A percentile compares a stretch with the other conserved stretches of the same genome.
These are phyloP conservation scores for Suncus etruscus DNA, from an alignment of 2,113 vertebrate species.

Conservation along the genomic window DNA sequence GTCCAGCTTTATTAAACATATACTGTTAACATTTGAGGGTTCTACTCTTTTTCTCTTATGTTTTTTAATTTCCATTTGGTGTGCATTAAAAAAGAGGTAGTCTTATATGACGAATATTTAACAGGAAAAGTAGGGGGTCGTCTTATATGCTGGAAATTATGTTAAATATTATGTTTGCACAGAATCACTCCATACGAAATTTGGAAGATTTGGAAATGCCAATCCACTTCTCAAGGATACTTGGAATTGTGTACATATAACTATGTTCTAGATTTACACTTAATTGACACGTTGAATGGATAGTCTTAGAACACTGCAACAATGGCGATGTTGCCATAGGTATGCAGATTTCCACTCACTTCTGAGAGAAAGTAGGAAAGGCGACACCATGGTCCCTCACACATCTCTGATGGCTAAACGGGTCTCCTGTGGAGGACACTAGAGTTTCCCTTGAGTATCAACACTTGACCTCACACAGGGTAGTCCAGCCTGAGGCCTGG, in stretches of 20 bases:
- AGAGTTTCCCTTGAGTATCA: neutral
- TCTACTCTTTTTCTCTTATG: no score
- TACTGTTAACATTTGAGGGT: no score
- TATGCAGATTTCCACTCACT: neutral
- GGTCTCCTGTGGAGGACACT: neutral
- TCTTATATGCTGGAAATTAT: no score
- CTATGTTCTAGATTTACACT: neutral
- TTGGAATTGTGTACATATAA: neutral
- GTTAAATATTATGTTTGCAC: neutral
- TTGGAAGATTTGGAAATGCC: constrained; percentile 8
- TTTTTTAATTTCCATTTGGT: no score
- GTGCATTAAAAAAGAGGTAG: no score
- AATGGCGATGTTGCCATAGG: neutral
- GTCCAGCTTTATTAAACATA: no score
- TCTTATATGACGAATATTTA: no score
- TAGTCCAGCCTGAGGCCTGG: no score
- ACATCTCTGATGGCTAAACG: neutral
- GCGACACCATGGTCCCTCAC: neutral
- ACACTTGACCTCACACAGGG: no score
- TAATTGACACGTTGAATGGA: neutral
- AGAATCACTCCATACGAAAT: constrained; percentile 40
- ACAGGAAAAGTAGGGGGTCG: no score
- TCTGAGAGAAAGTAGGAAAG: constrained; percentile 34
- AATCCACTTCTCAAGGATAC: neutral
- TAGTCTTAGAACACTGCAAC: neutral